A percentile compares a stretch with the other conserved stretches of the same genome.
These are phyloP conservation scores for Pachycephala philippinensis DNA, from an alignment of 2,113 vertebrate species.

Conservation along the genomic window DNA sequence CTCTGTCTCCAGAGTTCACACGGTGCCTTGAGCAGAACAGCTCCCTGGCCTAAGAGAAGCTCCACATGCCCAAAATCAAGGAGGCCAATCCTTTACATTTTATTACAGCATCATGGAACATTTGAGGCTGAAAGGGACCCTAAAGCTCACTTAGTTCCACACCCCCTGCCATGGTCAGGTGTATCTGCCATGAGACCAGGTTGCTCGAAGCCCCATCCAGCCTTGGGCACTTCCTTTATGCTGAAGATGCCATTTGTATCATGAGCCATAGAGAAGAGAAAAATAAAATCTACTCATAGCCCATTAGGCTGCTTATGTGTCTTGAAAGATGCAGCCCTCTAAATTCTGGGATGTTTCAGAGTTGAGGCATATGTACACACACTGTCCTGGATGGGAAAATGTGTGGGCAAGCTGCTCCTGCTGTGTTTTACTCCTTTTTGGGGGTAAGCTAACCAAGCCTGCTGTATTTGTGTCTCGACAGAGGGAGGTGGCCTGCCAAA, in stretches of 20 bases:
- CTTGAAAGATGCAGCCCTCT: neutral
- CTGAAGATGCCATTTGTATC: neutral
- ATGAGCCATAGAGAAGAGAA: neutral
- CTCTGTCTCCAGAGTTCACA: neutral
- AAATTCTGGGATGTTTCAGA: neutral
- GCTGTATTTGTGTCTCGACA: slow-evolving; percentile 60
- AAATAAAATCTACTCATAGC: neutral
- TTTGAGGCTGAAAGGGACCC: neutral
- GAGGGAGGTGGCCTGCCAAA: slow-evolving; percentile 64
- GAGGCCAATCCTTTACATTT: neutral
- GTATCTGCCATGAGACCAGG: neutral
- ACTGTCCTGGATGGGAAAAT: neutral
- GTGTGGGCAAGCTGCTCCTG: neutral
- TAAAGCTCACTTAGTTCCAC: neutral
- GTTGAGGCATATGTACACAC: neutral
- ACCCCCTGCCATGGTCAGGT: neutral
- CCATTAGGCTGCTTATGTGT: neutral
- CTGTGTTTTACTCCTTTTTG: neutral
- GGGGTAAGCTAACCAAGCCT: neutral
- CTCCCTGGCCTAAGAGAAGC: neutral
- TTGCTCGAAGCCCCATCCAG: neutral
- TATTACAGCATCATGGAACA: neutral
- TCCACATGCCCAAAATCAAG: neutral
- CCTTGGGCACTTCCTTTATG: neutral
- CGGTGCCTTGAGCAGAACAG: neutral